A percentile compares a stretch with the other conserved stretches of the same genome.
phyloP scores from a whole-genome alignment of 2,113 vertebrate genomes.

The Spermophilus dauricus region DNA sequence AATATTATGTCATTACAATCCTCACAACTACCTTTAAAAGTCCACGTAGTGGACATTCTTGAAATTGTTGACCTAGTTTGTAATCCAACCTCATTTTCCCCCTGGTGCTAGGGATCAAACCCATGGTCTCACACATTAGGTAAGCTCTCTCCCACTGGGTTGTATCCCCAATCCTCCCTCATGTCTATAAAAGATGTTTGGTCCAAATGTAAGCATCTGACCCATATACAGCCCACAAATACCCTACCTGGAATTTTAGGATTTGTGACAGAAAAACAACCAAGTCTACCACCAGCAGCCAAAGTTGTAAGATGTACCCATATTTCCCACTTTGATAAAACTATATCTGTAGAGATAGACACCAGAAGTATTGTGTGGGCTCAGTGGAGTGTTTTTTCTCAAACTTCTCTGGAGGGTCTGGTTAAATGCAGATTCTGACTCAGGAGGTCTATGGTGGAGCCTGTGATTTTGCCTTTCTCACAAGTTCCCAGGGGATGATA shows the following conservation, averaged over 20 bases:
- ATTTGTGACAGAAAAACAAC: background rate
- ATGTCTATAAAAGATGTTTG: background rate
- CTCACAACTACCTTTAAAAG: background rate
- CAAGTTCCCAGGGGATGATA: background rate
- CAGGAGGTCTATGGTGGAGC: background rate
- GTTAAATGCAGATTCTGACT: background rate
- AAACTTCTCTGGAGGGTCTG: background rate
- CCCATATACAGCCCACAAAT: background rate
- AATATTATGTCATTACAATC: background rate
- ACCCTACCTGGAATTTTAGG: background rate
- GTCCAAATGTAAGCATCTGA: background rate
- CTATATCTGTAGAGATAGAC: background rate
- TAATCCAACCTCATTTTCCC: background rate
- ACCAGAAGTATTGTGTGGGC: background rate
- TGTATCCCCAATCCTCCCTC: too few species aligned
- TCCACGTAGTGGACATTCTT: background rate
- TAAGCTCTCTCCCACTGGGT: too few species aligned
- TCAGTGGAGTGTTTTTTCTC: background rate
- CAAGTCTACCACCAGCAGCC: background rate
- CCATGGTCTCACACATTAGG: too few species aligned
- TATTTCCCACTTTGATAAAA: slow-evolving; percentile 21
- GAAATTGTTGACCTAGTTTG: background rate
- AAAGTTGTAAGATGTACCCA: background rate
- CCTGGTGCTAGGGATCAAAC: too few species aligned
- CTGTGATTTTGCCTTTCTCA: background rate